Evolutionary conservation across 2,888 invertebrate species (phyloP).

Genomic region (Kuschelorhynchus macadamiae): DNA sequence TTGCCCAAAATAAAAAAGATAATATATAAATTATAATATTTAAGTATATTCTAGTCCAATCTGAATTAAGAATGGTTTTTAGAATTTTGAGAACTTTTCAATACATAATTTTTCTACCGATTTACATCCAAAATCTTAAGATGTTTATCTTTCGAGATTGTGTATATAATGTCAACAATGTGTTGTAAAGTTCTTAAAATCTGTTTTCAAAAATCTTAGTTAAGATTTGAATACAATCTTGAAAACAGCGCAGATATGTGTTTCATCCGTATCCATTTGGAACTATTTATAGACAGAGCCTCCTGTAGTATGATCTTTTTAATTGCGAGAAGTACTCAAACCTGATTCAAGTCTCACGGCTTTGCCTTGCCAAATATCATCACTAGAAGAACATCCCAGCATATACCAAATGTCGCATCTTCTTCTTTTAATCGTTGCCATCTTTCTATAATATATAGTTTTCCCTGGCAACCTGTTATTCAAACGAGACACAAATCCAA

Average conservation of each 20-base stretch:
- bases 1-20: background rate
- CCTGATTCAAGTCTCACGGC: conserved; percentile 19
- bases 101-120: background rate
- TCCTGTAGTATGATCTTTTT: background rate
- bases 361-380: conserved; percentile 1
- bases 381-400: background rate
- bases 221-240: conserved; percentile 8
- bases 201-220: conserved; percentile 1
- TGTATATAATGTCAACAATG: background rate
- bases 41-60: background rate
- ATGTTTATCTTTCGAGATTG: background rate
- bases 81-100: background rate
- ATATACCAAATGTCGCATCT: conserved; percentile 5
- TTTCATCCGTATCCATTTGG: background rate
- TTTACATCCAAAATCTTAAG: background rate
- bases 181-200: background rate
- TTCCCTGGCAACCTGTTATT: conserved; percentile 12
- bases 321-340: background rate
- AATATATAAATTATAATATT: background rate
- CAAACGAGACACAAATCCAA: conserved; percentile 17
- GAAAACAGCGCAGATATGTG: background rate
- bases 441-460: conserved; percentile 14
- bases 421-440: conserved; percentile 5
- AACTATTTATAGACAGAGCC: background rate
- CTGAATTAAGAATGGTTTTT: background rate